These are phyloP conservation scores for Erethizon dorsatum DNA, from an alignment of 2,797 vertebrate genomes.

Conservation along the genomic window DNA sequence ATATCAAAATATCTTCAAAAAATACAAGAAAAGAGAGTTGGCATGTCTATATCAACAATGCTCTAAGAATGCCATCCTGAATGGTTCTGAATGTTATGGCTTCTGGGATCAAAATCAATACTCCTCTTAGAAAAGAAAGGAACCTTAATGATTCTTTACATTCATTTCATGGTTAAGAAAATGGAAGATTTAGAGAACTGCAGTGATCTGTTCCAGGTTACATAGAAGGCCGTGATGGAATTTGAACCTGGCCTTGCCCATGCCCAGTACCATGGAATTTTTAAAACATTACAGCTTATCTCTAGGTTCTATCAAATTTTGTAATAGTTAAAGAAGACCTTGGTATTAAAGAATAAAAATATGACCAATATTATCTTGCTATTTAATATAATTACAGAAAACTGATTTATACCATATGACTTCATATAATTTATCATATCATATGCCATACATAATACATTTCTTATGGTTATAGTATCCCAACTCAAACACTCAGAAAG, in stretches of 20 bases:
- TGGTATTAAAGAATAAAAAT: constrained; percentile 28
- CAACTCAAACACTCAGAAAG: constrained; percentile 39
- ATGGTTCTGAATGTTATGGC: background rate
- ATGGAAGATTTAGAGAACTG: background rate
- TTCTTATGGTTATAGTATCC: constrained; percentile 8
- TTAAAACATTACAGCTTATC: background rate
- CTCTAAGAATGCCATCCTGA: background rate
- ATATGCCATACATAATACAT: background rate
- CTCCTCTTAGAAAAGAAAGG: background rate
- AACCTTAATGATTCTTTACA: background rate
- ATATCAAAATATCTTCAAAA: constrained; percentile 56
- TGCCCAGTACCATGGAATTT: background rate
- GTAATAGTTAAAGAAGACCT: background rate
- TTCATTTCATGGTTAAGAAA: constrained; percentile 18
- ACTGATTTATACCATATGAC: background rate
- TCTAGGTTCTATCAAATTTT: constrained; percentile 8
- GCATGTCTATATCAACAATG: background rate
- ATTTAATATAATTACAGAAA: background rate
- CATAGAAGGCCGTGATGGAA: background rate
- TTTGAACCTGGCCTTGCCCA: background rate
- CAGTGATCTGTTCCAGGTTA: background rate
- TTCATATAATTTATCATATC: background rate
- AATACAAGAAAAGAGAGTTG: constrained; percentile 31
- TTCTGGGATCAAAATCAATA: constrained; percentile 29
- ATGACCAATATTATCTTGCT: background rate